Evolutionary conservation across 2,888 invertebrate species (phyloP).

Genomic region (Abscondita cerata): DNA sequence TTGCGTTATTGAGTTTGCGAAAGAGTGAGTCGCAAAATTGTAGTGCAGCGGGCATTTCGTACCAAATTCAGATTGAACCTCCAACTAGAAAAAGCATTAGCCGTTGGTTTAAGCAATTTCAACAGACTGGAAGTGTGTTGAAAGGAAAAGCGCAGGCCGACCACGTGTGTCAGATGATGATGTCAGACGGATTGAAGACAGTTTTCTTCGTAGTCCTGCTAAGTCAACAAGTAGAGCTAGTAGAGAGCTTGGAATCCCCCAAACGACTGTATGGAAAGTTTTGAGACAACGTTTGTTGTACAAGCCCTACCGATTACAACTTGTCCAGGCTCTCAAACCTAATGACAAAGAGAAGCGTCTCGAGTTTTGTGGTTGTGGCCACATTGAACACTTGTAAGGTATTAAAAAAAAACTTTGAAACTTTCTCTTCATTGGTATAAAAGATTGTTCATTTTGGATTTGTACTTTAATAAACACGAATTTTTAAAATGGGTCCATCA

Average conservation of each 20-base stretch:
- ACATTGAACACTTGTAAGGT: too few species aligned
- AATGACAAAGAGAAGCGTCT: slow-evolving; percentile 10
- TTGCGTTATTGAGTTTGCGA: too few species aligned
- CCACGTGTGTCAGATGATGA: slow-evolving; percentile 4
- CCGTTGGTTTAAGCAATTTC: slow-evolving; percentile 5
- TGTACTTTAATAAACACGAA: too few species aligned
- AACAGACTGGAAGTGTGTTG: slow-evolving; percentile 5
- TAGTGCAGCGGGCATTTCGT: too few species aligned
- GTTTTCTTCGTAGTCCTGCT: neutral
- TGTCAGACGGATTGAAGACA: slow-evolving; percentile 2
- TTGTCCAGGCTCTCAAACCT: slow-evolving; percentile 5
- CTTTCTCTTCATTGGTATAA: too few species aligned
- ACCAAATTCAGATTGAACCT: too few species aligned
- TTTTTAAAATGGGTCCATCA: too few species aligned
- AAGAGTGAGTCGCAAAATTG: too few species aligned
- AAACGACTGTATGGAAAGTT: slow-evolving; percentile 7
- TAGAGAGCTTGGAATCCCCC: slow-evolving; percentile 2
- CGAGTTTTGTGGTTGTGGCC: neutral
- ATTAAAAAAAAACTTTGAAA: too few species aligned
- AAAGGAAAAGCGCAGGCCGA: slow-evolving; percentile 10
- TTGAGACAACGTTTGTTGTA: neutral
- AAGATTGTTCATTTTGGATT: too few species aligned
- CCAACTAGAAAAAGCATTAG: slow-evolving; percentile 8
- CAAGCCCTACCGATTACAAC: slow-evolving; percentile 9
- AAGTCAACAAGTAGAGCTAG: slow-evolving; percentile 6